A percentile compares a stretch with the other conserved stretches of the same genome.
Conservation (phyloP, 2,888 invertebrate genomes). For the Limnephilus marmoratus region DNA sequence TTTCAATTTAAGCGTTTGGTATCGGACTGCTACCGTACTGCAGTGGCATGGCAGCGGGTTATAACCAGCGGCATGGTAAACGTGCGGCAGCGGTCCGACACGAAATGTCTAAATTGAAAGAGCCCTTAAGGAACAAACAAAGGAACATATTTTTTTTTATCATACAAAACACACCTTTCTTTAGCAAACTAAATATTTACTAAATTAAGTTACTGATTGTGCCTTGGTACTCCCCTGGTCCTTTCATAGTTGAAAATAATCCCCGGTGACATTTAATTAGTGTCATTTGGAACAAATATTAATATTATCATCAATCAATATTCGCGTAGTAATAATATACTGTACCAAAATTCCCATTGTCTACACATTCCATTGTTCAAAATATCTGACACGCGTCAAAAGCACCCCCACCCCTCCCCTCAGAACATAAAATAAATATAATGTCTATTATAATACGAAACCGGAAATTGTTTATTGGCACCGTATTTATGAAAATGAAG, state of each 20-base stretch:
- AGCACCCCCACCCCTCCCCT: neutral
- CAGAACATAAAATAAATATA: neutral
- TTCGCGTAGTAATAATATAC: neutral
- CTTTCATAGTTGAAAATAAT: neutral
- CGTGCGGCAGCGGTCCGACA: no score
- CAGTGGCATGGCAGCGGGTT: no score
- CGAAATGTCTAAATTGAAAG: no score
- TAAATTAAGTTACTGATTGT: no score
- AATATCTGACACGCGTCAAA: neutral
- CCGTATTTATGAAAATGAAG: neutral
- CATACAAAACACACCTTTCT: no score
- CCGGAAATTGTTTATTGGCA: neutral
- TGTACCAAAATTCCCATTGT: neutral
- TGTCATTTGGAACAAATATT: neutral
- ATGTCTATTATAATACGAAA: no score
- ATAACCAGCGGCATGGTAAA: no score
- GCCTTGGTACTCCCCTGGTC: neutral
- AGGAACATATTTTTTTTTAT: no score
- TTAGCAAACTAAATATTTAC: no score
- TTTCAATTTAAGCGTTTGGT: no score
- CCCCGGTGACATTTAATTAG: neutral
- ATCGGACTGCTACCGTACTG: no score
- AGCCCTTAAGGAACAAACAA: no score
- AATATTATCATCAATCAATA: neutral
- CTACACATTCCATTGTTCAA: neutral